Evolutionary conservation across 2,888 invertebrate species (phyloP).

Genomic region (Drosophila rellima): DNA sequence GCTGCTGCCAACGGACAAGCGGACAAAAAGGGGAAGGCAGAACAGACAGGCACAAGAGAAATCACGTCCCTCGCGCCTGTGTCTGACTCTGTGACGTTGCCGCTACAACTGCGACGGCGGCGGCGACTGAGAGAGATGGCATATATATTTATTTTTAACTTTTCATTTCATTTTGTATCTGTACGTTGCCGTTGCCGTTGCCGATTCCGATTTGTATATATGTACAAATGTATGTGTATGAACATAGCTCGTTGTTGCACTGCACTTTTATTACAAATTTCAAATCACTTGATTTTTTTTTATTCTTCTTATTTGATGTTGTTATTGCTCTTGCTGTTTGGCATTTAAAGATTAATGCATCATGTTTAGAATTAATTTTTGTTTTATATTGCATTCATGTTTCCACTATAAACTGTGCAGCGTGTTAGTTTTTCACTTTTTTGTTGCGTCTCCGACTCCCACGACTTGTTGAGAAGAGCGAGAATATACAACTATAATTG

Average conservation of each 20-base stretch:
- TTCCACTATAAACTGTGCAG: constrained; percentile 5
- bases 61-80: constrained; percentile 76
- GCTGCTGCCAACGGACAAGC: constrained; percentile 43
- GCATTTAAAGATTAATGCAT: constrained; percentile 21
- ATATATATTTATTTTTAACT: constrained; percentile 81
- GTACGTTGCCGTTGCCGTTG: constrained; percentile 41
- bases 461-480: constrained; percentile 74
- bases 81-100: constrained; percentile 51
- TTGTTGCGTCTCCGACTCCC: constrained; percentile 52
- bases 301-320: constrained; percentile 15
- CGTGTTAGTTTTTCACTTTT: constrained; percentile 56
- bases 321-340: constrained; percentile 14
- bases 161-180: constrained; percentile 79
- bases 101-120: constrained; percentile 8
- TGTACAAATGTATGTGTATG: constrained; percentile 25
- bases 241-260: constrained; percentile 42
- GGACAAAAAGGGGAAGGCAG: constrained; percentile 40
- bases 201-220: constrained; percentile 45
- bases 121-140: constrained; percentile 61
- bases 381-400: constrained; percentile 40
- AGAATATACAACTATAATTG: constrained; percentile 46
- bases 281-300: constrained; percentile 35
- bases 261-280: constrained; percentile 49
- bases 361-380: constrained; percentile 25
- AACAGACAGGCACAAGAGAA: constrained; percentile 77